Evolutionary conservation across 2,888 invertebrate genomes (phyloP).

Genomic region (Synanthedon formicaeformis): DNA sequence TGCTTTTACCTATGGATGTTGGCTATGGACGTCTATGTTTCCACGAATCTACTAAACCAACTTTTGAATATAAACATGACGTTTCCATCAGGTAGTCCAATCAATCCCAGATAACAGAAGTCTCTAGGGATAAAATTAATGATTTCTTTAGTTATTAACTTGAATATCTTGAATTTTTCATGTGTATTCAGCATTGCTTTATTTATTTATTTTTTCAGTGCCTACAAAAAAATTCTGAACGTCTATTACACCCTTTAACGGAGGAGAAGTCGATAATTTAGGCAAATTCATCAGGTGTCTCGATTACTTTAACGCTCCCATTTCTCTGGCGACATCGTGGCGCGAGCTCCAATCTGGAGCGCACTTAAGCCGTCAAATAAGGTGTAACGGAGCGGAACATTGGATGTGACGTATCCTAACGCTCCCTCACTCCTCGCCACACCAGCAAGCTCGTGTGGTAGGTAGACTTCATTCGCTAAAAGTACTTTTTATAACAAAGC

Average conservation of each 20-base stretch:
- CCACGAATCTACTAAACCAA: no score
- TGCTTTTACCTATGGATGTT: no score
- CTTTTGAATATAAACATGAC: no score
- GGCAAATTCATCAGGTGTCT: conserved; percentile 17
- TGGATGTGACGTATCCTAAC: conserved; percentile 28
- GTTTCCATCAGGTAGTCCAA: no score
- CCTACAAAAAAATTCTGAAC: no score
- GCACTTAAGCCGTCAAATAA: conserved; percentile 49
- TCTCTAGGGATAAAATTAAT: no score
- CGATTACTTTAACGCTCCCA: conserved; percentile 9
- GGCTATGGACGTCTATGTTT: no score
- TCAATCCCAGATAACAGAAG: no score
- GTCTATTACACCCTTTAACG: not conserved
- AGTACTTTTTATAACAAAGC: conserved; percentile 5
- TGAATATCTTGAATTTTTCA: no score
- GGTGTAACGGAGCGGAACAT: conserved; percentile 42
- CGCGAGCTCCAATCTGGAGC: conserved; percentile 34
- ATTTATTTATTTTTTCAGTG: no score
- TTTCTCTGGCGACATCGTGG: conserved; percentile 14
- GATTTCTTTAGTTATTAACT: no score
- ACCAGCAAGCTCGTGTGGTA: conserved; percentile 6
- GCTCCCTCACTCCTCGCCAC: conserved; percentile 10
- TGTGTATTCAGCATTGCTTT: no score
- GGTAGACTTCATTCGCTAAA: conserved; percentile 37
- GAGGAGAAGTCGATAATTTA: conserved; percentile 8